Conservation (phyloP, 1,140 invertebrate genomes). For the Propsilocerus akamusi region DNA sequence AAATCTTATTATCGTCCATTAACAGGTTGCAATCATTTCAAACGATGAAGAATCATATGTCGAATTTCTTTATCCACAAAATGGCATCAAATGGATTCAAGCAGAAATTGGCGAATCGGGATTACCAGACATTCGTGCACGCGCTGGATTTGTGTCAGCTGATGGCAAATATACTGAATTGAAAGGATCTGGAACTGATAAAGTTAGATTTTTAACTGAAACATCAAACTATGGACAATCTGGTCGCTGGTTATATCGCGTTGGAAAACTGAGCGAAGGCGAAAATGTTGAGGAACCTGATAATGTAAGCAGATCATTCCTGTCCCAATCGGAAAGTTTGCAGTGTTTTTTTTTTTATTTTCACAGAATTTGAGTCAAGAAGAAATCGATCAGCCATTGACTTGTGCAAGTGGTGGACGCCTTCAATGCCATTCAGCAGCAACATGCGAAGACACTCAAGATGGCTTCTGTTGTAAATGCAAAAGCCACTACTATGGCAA, state of each 20-base stretch:
- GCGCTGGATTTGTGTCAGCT: slow-evolving; percentile 74
- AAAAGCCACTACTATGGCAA: slow-evolving; percentile 70
- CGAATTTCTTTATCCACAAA: slow-evolving; percentile 68
- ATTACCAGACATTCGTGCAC: slow-evolving; percentile 69
- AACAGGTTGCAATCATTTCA: slow-evolving; percentile 67
- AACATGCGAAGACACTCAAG: slow-evolving; percentile 57
- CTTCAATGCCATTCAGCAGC: slow-evolving; percentile 65
- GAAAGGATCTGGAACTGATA: slow-evolving; percentile 72
- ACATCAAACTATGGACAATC: slow-evolving; percentile 61
- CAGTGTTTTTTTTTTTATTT: background rate
- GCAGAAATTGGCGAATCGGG: slow-evolving; percentile 42
- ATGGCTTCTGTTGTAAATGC: slow-evolving; percentile 81
- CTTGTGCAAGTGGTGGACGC: slow-evolving; percentile 33
- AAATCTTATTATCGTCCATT: slow-evolving; percentile 19
- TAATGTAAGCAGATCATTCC: slow-evolving; percentile 28
- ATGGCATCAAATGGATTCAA: slow-evolving; percentile 82
- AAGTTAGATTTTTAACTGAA: slow-evolving; percentile 40
- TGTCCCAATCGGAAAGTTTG: background rate
- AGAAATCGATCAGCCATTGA: slow-evolving; percentile 21
- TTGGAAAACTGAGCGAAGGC: slow-evolving; percentile 41
- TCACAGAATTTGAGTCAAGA: too few species aligned
- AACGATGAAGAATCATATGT: slow-evolving; percentile 66
- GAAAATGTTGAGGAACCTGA: slow-evolving; percentile 49
- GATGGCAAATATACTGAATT: slow-evolving; percentile 53
- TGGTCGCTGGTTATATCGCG: slow-evolving; percentile 67